phyloP scores from a whole-genome alignment of 2,888 invertebrate species.

The Escarpia spicata region DNA sequence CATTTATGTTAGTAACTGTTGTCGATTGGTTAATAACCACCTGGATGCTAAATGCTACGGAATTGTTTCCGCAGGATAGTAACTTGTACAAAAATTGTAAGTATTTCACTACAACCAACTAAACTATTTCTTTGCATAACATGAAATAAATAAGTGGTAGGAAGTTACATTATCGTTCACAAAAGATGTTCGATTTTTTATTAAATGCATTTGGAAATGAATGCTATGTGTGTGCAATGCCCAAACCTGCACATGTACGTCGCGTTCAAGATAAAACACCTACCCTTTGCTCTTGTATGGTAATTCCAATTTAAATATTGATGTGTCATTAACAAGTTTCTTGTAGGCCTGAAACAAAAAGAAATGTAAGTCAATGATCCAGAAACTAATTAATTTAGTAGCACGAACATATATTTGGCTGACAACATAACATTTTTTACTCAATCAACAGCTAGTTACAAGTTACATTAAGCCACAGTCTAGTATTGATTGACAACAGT shows the following conservation, averaged over 20 bases:
- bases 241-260: not conserved
- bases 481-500: not conserved
- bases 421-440: not conserved
- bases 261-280: constrained; percentile 36
- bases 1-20: too few species aligned
- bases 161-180: not conserved
- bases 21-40: too few species aligned
- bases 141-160: too few species aligned
- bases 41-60: too few species aligned
- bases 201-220: not conserved
- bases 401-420: not conserved
- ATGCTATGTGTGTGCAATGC: not conserved
- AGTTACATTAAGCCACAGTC: not conserved
- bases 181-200: not conserved
- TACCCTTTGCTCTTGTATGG: constrained; percentile 69
- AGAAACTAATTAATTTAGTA: not conserved
- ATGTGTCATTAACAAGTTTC: constrained; percentile 96
- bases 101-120: too few species aligned
- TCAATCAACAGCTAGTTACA: not conserved
- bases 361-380: constrained; percentile 14
- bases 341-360: constrained; percentile 79
- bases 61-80: too few species aligned
- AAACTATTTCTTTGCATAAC: too few species aligned
- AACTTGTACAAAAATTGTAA: too few species aligned
- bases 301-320: constrained; percentile 78